phyloP scores from a whole-genome alignment of 2,113 vertebrate species.

The Rhinoptilus africanus region DNA sequence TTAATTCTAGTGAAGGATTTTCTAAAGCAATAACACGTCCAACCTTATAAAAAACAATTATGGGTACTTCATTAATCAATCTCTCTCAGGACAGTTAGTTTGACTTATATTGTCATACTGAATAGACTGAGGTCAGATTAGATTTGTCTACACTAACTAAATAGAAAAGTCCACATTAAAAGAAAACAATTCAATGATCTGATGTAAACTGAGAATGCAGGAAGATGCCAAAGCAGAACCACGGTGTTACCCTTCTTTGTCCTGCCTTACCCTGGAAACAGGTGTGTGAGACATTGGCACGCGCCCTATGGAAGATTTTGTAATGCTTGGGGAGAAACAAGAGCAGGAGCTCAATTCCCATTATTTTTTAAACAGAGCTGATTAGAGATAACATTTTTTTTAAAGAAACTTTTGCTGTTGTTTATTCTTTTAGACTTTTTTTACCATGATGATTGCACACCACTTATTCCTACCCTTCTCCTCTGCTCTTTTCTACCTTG shows the following conservation, averaged over 20 bases:
- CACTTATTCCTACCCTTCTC: not conserved
- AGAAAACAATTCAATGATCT: not conserved
- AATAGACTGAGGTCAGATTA: not conserved
- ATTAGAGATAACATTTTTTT: not conserved
- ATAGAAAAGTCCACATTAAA: not conserved
- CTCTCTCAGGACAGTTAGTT: not conserved
- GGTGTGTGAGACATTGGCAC: fast-evolving
- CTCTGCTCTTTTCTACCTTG: not conserved
- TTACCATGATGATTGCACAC: not conserved
- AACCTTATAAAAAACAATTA: not conserved
- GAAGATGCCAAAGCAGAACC: not conserved
- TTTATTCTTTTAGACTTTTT: not conserved
- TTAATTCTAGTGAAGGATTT: not conserved
- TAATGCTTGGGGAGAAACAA: not conserved
- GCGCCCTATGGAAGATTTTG: fast-evolving
- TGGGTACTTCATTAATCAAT: not conserved
- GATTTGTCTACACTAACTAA: not conserved
- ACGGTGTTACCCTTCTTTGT: not conserved
- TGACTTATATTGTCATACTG: not conserved
- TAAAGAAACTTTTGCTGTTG: not conserved
- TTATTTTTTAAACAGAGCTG: not conserved
- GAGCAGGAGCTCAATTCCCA: not conserved
- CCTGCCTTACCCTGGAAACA: not conserved
- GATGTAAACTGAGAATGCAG: not conserved
- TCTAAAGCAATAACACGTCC: not conserved